Base-by-base conservation (phyloP, 2,888 invertebrate species). In the Liposcelis brunnea region DNA sequence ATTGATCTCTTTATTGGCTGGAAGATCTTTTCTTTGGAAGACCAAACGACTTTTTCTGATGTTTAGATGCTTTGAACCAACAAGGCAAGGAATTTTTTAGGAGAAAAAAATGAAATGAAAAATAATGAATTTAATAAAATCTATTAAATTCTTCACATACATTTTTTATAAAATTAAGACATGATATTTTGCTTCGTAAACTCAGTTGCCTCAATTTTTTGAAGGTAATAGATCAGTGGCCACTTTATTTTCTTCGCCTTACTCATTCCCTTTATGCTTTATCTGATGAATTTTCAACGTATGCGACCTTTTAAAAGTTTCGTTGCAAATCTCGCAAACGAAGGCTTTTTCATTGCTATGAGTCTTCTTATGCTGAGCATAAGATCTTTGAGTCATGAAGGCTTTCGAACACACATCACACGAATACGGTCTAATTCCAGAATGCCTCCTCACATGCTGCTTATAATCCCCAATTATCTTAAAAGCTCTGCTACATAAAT, bases 391-490 rank as follows among this genome's bases (percentile, higher is more conserved):
- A 35, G 35, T 35, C 5, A 10, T 15, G 16, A 35, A 35, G 6
- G 35, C 10, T 16, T 35, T 35, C 14, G 14, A 15, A 10, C 35
- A 35, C 4, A 35, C 10, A 5, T 14, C 14, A 10, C 35, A 35
- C 4, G 16, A 14, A 16, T 35, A 35, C 5, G 35, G 35, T 10
- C 35, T 35, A 4, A 15, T 10, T 4, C 35, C 35, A 7, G 15
- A 15, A 16, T 35, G 35, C 15, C 35, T 14, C 16, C 35, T 14
- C 16, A 35, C 35, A 10, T 35, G 35, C 35, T 15, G 35, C 10
- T 35, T 35, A 16, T 35, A 35, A 16, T 35, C 35, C 16, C 35
- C 35, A 10, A 35, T 35, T 6, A 35, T 35, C 10, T 35, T 35
- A 10, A 35, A 35, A 15, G 35, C 35, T 16, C 16, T 35, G 15